Percentiles rank a stretch among this genome's conserved stretches.
Evolutionary conservation across 2,113 vertebrate genomes (phyloP).

Genomic region (Empidonax traillii): DNA sequence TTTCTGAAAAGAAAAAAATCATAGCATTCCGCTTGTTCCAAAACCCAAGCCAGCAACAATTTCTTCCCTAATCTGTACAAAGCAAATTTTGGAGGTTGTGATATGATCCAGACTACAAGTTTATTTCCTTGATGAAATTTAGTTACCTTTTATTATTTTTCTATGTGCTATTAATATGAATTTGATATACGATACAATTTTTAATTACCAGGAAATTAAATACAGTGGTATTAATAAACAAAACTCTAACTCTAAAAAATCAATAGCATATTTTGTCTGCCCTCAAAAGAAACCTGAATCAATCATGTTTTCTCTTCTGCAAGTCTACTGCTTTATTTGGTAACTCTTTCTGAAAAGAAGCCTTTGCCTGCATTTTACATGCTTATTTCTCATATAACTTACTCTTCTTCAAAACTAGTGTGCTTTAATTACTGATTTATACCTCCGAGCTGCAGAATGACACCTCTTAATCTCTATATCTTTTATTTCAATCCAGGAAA

Average conservation of each 20-base stretch:
- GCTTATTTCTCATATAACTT: not conserved
- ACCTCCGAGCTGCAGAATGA: not conserved
- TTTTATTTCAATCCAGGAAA: not conserved
- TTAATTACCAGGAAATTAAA: slow-evolving; percentile 31
- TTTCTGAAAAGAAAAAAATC: not conserved
- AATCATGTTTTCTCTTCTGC: not conserved
- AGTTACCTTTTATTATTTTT: not conserved
- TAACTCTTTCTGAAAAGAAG: not conserved
- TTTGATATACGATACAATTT: not conserved
- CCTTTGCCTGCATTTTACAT: not conserved
- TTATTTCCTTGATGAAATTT: slow-evolving; percentile 31
- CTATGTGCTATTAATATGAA: not conserved
- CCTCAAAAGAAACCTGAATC: not conserved
- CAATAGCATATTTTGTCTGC: not conserved
- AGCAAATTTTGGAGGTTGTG: not conserved
- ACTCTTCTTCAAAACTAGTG: not conserved
- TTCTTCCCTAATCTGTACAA: not conserved
- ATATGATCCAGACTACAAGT: not conserved
- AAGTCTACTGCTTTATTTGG: not conserved
- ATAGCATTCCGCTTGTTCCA: not conserved
- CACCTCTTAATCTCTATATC: not conserved
- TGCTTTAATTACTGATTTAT: not conserved
- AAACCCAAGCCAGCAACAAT: not conserved
- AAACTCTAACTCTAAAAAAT: not conserved
- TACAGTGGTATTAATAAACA: not conserved